Base-by-base conservation (phyloP, 2,113 vertebrate species). In the Bungarus multicinctus region DNA sequence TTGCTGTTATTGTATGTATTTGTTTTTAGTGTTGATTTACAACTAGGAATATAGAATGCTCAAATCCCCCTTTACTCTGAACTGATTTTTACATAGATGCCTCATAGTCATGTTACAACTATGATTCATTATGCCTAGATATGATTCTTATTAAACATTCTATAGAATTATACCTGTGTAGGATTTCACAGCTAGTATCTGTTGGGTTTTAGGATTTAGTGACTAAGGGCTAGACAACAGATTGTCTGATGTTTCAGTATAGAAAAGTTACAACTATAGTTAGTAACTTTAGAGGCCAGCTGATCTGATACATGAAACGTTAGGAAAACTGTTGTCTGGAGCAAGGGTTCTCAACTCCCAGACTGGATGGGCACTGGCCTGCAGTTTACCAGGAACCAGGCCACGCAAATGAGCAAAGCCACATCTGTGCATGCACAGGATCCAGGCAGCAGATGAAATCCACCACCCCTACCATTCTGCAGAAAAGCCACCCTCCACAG, bases 391-490 rank as follows among this genome's bases (percentile, higher is more conserved):
- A 69, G 64, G 30, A 69, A 69, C 64, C 27, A n/a, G 30, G 4
- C 27, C 27, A 64, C 2, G 4, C 10, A 64, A n/a, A 12, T 64
- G 60, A 58, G 23, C 7, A 3, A n/a, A 69, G 64, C 64, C 12
- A 16, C 30, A 64, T 30, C 30, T 27, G 1, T 64, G 27, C 11
- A 69, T n/a, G 12, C 30, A 16, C 2, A 69, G 30, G 64, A 69
- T n/a, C 64, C 30, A 69, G 30, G 30, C 27, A 69, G 30, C 64
- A n/a, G 12, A n/a, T n/a, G 5, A 69, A 69, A 69, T 69, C 64
- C 30, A 69, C 0, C 0, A 3, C 12, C 12, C 30, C 12, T 7
- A 50, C 8, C 30, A 2, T 1, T 69, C 12, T 5, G 4, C 3
- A 16, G 12, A 30, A 69, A 69, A n/a, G 4, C 10, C 4, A 0